Conservation (phyloP, 2,888 invertebrate genomes). For the Cheilosia variabilis region DNA sequence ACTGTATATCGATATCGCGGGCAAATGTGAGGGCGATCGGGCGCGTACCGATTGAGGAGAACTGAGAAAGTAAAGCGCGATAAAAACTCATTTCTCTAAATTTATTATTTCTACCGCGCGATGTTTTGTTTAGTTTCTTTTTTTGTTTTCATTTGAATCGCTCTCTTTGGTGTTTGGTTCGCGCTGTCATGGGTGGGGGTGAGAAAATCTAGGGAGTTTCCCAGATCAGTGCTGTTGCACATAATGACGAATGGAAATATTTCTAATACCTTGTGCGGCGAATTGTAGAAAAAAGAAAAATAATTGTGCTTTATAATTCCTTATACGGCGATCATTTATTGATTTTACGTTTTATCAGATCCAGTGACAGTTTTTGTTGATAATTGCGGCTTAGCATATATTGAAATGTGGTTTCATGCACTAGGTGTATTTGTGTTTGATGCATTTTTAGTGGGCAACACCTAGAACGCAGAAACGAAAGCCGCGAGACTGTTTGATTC, state of each 20-base stretch:
- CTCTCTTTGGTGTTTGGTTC: constrained; percentile 17
- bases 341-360: not conserved
- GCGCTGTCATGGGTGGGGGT: not conserved
- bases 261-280: not conserved
- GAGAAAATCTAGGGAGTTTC: constrained; percentile 34
- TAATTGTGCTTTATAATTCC: constrained; percentile 1
- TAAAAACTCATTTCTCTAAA: constrained; percentile 45
- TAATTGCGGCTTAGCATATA: not conserved
- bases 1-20: constrained; percentile 53
- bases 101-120: constrained; percentile 25
- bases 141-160: constrained; percentile 33
- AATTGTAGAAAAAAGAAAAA: constrained; percentile 10
- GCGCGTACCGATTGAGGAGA: constrained; percentile 36
- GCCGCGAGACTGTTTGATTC: too few relatives aligned
- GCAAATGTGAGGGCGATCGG: constrained; percentile 40
- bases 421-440: too few relatives aligned
- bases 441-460: too few relatives aligned
- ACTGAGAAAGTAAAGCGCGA: constrained; percentile 43
- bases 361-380: not conserved
- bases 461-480: too few relatives aligned
- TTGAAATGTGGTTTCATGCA: too few relatives aligned
- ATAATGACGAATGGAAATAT: constrained; percentile 4
- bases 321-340: constrained; percentile 2
- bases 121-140: constrained; percentile 11
- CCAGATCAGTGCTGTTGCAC: constrained; percentile 10